Evolutionary conservation across 2,113 vertebrate species (phyloP).

Genomic region (Oreochromis tanganicae): DNA sequence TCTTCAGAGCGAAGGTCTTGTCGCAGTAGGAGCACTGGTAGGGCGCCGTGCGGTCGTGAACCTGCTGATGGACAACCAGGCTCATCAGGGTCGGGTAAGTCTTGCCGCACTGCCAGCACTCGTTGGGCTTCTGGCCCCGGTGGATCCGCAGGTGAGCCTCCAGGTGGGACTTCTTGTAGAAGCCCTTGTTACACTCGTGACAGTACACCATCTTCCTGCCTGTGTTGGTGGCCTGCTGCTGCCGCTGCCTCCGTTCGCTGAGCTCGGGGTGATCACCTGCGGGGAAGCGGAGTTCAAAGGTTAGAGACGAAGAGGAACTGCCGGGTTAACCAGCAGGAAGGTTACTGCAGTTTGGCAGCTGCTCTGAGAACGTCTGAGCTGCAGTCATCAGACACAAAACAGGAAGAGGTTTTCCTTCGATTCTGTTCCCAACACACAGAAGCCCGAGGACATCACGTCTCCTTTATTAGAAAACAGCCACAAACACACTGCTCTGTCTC

Average conservation of each 20-base stretch:
- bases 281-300: background rate
- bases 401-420: background rate
- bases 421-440: background rate
- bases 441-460: background rate
- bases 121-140: constrained; percentile 30
- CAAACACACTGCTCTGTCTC: background rate
- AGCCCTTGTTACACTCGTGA: constrained; percentile 22
- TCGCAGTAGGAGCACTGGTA: constrained; percentile 54
- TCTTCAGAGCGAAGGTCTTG: constrained; percentile 39
- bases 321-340: background rate
- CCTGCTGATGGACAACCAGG: constrained; percentile 50
- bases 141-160: constrained; percentile 44
- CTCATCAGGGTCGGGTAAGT: constrained; percentile 46
- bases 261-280: constrained; percentile 23
- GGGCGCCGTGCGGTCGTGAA: constrained; percentile 28
- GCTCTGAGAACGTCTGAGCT: background rate
- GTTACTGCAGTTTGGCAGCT: accelerated
- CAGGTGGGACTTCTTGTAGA: constrained; percentile 51
- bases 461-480: background rate
- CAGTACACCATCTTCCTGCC: constrained; percentile 52
- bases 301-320: background rate
- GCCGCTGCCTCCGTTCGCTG: background rate
- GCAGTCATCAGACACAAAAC: background rate
- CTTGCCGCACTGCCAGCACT: constrained; percentile 56
- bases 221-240: background rate